A percentile compares a stretch with the other conserved stretches of the same genome.
Evolutionary conservation across 2,888 invertebrate species (phyloP).

Genomic region (Spatulosminthurus flaviceps): DNA sequence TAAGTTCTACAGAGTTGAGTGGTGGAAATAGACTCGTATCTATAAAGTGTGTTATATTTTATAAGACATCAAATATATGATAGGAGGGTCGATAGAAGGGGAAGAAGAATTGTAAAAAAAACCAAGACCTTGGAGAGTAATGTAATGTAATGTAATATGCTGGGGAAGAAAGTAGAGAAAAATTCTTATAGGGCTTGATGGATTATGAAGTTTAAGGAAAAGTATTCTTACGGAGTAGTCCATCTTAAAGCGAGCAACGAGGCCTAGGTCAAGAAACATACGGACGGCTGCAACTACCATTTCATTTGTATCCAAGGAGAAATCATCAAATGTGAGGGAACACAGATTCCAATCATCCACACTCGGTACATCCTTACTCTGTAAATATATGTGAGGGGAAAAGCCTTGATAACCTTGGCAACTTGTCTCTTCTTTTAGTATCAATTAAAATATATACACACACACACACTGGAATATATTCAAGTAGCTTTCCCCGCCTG

Average conservation of each 20-base stretch:
- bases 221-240: constrained; percentile 67
- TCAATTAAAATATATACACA: background rate
- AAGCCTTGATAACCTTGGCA: background rate
- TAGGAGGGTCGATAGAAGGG: no score
- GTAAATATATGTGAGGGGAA: constrained; percentile 16
- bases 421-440: constrained; percentile 20
- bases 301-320: constrained; percentile 68
- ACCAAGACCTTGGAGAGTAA: no score
- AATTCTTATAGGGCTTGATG: background rate
- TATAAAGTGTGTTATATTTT: no score
- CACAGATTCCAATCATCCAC: constrained; percentile 67
- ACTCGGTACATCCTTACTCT: constrained; percentile 66
- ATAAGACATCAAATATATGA: no score
- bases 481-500: background rate
- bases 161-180: constrained; percentile 10
- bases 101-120: no score
- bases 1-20: no score
- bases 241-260: constrained; percentile 68
- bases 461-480: background rate
- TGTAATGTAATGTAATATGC: no score
- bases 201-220: background rate
- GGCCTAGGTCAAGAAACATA: constrained; percentile 69
- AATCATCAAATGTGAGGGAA: constrained; percentile 69
- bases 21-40: no score
- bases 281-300: constrained; percentile 69